Evolutionary conservation across 2,888 invertebrate genomes (phyloP).

Genomic region (Hedya salicella): DNA sequence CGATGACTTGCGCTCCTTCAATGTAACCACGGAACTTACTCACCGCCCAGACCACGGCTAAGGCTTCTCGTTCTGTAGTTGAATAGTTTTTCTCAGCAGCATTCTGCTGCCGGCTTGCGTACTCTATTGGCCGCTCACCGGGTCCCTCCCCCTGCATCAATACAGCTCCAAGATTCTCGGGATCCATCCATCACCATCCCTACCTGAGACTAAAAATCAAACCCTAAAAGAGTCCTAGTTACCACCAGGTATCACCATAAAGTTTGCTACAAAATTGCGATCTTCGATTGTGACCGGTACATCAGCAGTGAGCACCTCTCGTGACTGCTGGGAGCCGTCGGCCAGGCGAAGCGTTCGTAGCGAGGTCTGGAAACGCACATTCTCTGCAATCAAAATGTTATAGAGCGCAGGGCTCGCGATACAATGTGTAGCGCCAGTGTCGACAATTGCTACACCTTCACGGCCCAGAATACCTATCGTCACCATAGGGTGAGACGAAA

Average conservation of each 20-base stretch:
- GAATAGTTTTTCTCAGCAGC: constrained; percentile 1
- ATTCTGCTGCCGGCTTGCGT: neutral
- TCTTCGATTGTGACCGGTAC: neutral
- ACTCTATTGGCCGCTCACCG: neutral
- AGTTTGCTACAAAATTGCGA: neutral
- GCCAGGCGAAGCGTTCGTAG: too few species aligned
- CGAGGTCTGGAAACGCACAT: neutral
- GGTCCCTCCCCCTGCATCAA: neutral
- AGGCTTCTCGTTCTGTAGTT: constrained; percentile 57
- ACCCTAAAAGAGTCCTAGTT: neutral
- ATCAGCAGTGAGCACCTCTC: too few species aligned
- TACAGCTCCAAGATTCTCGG: constrained; percentile 1
- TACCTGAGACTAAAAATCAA: too few species aligned
- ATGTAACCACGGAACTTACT: constrained; percentile 65
- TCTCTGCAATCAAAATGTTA: neutral
- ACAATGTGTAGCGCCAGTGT: constrained; percentile 1
- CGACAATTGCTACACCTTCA: neutral
- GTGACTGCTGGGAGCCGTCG: too few species aligned
- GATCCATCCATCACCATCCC: too few species aligned
- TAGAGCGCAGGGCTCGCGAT: neutral
- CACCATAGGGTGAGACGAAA: too few species aligned
- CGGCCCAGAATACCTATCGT: too few species aligned
- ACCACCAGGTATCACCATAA: neutral
- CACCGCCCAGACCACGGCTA: constrained; percentile 59
- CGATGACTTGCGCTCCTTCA: constrained; percentile 56